A percentile compares a stretch with the other conserved stretches of the same genome.
phyloP scores from a whole-genome alignment of 2,797 vertebrate species.

The Melanotaenia nigrans region DNA sequence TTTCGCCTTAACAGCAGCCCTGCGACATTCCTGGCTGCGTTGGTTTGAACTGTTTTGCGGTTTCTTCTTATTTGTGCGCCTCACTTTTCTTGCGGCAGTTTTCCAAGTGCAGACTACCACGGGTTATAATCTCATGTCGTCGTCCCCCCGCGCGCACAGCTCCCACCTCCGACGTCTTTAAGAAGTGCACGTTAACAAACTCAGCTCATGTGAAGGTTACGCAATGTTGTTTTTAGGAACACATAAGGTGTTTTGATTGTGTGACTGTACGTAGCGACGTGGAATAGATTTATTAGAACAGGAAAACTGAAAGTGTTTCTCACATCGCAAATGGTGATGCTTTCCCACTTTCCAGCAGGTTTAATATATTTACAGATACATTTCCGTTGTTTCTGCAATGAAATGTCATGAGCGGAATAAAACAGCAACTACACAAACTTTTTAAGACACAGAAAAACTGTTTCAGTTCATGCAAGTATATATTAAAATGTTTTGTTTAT shows the following conservation, averaged over 20 bases:
- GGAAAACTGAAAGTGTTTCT: neutral
- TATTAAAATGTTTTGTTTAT: conserved; percentile 43
- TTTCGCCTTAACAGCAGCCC: neutral
- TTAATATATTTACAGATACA: neutral
- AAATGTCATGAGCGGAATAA: neutral
- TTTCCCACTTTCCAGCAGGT: neutral
- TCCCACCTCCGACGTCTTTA: conserved; percentile 74
- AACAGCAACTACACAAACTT: neutral
- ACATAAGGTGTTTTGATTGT: neutral
- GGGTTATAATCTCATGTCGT: conserved; percentile 5
- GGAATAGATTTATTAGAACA: neutral
- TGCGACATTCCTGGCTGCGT: neutral
- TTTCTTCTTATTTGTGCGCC: conserved; percentile 17
- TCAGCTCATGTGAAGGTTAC: neutral
- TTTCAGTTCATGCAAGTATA: conserved; percentile 5
- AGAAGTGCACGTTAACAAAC: conserved; percentile 64
- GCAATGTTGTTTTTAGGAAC: neutral
- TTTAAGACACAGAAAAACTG: conserved; percentile 7
- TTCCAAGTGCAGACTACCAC: conserved; percentile 38
- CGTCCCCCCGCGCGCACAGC: conserved; percentile 59
- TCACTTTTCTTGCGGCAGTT: conserved; percentile 30
- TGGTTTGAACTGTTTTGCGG: neutral
- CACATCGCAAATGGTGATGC: conserved; percentile 14
- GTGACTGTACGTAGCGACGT: too few relatives aligned
- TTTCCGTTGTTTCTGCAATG: neutral